A percentile compares a stretch with the other conserved stretches of the same genome.
These are phyloP conservation scores for Equus quagga DNA, from an alignment of 2,113 vertebrate genomes.

Conservation along the genomic window DNA sequence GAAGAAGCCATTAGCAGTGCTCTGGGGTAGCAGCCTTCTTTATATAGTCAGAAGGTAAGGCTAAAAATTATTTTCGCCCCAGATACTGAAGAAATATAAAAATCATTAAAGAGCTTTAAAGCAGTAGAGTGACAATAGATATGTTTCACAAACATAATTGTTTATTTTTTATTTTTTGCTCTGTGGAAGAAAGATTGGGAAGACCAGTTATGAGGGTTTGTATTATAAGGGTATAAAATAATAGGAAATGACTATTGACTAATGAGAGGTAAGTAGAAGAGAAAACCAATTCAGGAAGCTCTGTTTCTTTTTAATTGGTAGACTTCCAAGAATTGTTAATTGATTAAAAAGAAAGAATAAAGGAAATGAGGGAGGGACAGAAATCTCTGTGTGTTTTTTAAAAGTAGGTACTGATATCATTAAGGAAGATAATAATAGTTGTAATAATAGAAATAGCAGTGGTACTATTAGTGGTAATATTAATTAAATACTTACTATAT, in stretches of 20 bases:
- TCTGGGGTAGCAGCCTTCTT: not conserved
- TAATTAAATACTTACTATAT: not conserved
- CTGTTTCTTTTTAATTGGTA: conserved; percentile 28
- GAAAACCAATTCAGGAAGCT: conserved; percentile 22
- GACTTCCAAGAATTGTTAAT: not conserved
- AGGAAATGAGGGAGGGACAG: not conserved
- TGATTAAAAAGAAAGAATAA: not conserved
- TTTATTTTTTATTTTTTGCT: not conserved
- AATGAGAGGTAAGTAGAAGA: not conserved
- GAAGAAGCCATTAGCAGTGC: not conserved
- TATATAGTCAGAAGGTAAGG: not conserved
- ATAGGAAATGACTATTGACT: not conserved
- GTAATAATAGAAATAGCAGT: not conserved
- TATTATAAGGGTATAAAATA: not conserved
- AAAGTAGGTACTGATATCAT: not conserved
- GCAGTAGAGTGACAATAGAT: not conserved
- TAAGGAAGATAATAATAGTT: not conserved
- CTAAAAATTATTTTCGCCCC: not conserved
- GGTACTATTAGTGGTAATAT: not conserved
- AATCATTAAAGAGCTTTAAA: not conserved
- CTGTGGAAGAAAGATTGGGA: not conserved
- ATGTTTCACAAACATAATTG: not conserved
- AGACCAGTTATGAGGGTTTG: not conserved
- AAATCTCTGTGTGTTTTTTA: not conserved
- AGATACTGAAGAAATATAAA: not conserved